Evolutionary conservation across 2,888 invertebrate genomes (phyloP), one percentile per base, ranked within the genome.

Genomic region (Taphrorychus bicolor): DNA sequence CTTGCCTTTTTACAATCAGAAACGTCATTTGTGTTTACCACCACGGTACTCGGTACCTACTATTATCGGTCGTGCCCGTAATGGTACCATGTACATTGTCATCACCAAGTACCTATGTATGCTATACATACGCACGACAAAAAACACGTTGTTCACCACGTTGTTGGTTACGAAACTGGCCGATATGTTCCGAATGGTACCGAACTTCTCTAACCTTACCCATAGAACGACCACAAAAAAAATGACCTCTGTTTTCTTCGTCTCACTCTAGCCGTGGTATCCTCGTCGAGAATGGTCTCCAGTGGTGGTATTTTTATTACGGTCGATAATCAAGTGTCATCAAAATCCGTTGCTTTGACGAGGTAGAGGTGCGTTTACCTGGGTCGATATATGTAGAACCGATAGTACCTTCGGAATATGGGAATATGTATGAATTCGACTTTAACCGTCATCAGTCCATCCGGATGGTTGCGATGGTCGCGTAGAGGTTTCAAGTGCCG

Each of bases 361-460:
- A 9, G 24, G 58, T 59, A 49, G 60, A 66, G 70, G 79, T 78
- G 70, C 78, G 77, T 80, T 80, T 82, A 82, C 82, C 82, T 82
- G 81, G 75, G 74, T 69, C 72, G 73, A 82, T 74, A 74, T 82
- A 80, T 80, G 79, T 74, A 76, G 78, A 69, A 76, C 73, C 69
- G 80, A 45, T 81, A 81, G 78, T 82, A 81, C 72, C 71, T 75
- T 76, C 18, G 59, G 59, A 49, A 19, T 19, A 5, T 75, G 74
- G 75, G 77, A 74, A 74, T 48, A 62, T 32, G 49, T 75, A 71
- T 42, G 69, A 70, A 70, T 72, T 71, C 70, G 73, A 69, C 71
- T 73, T 66, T 71, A 74, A 76, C 74, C 76, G 74, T 73, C 54
- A 59, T 17, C 74, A 74, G 70, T 69, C 61, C 64, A 69, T 69